A percentile compares a stretch with the other conserved stretches of the same genome.
Evolutionary conservation across 2,888 invertebrate species (phyloP).

Genomic region (Lithophane semibrunnea): DNA sequence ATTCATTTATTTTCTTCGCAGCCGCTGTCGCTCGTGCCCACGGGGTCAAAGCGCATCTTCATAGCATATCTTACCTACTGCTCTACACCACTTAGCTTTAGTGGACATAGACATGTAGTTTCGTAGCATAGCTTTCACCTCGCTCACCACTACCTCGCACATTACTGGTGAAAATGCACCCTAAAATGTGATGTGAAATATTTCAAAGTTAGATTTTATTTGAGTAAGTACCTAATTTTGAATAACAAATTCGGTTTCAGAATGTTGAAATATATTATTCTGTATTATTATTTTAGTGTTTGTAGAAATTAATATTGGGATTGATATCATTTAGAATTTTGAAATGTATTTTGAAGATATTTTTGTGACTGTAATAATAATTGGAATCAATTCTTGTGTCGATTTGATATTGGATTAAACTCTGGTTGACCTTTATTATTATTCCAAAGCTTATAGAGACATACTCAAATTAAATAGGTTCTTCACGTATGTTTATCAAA

Average conservation of each 20-base stretch:
- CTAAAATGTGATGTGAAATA: conserved; percentile 15
- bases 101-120: neutral
- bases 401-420: neutral
- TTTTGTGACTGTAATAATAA: neutral
- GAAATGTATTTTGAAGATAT: neutral
- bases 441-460: neutral
- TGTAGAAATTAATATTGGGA: neutral
- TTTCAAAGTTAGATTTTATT: conserved; percentile 23
- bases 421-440: neutral
- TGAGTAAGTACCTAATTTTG: neutral
- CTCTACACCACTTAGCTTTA: neutral
- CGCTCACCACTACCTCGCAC: neutral
- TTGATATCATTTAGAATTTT: conserved; percentile 3
- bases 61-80: neutral
- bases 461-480: neutral
- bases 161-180: neutral
- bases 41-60: neutral
- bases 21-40: no score
- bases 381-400: conserved; percentile 4
- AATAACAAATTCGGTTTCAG: neutral
- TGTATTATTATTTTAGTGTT: neutral
- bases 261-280: neutral
- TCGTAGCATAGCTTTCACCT: no score
- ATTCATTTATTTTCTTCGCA: no score
- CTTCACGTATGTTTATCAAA: neutral